Percentiles rank a stretch among this genome's conserved stretches.
phyloP scores from a whole-genome alignment of 2,113 vertebrate species.

The Ictalurus furcatus region DNA sequence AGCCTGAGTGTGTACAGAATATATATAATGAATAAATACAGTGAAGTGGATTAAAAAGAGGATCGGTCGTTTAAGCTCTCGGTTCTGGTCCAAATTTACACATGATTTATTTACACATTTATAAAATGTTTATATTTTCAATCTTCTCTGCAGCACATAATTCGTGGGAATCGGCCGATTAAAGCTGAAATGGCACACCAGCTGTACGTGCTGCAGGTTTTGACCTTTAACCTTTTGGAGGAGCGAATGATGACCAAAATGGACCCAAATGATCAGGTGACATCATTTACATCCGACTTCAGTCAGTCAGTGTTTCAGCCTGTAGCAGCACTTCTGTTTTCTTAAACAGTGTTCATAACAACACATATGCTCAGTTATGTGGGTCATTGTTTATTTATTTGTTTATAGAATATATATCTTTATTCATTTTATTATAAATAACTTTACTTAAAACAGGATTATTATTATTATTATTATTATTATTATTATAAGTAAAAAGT shows the following conservation, averaged over 20 bases:
- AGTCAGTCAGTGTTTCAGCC: too few species aligned
- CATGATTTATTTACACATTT: background rate
- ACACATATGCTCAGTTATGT: too few species aligned
- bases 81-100: background rate
- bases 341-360: background rate
- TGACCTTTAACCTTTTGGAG: slow-evolving; percentile 97
- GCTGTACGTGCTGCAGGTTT: slow-evolving; percentile 93
- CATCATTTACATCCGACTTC: background rate
- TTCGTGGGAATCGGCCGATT: slow-evolving; percentile 95
- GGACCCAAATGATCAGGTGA: slow-evolving; percentile 95
- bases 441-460: too few species aligned
- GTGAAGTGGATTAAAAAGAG: too few species aligned
- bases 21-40: background rate
- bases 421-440: too few species aligned
- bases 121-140: background rate
- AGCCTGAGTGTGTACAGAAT: too few species aligned
- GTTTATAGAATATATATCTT: too few species aligned
- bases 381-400: too few species aligned
- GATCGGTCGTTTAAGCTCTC: too few species aligned
- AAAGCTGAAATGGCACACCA: slow-evolving; percentile 99
- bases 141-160: slow-evolving; percentile 80
- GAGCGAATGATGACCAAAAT: slow-evolving; percentile 99
- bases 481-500: too few species aligned
- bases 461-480: too few species aligned
- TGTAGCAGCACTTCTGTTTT: background rate